phyloP scores from a whole-genome alignment of 2,113 vertebrate genomes.

The Excalfactoria chinensis region DNA sequence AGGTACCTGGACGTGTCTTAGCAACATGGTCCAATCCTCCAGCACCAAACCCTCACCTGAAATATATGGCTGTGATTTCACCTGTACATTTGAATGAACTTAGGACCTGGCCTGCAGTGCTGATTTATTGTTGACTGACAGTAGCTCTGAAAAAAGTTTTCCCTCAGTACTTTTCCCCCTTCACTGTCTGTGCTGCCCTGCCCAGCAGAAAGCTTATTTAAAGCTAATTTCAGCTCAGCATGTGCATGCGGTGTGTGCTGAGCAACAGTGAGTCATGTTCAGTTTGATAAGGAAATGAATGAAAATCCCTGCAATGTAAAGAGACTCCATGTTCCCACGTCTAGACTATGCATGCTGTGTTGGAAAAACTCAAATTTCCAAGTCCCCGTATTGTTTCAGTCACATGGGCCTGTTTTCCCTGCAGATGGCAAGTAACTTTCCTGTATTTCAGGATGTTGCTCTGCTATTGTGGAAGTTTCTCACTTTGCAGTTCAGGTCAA shows the following conservation, averaged over 20 bases:
- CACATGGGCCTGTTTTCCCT: neutral
- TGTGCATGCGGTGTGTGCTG: neutral
- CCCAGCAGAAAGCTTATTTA: neutral
- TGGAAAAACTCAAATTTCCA: neutral
- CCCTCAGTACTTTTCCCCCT: neutral
- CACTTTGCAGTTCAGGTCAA: neutral
- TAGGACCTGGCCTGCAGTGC: neutral
- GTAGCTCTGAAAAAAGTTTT: neutral
- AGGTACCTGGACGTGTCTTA: neutral
- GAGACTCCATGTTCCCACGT: neutral
- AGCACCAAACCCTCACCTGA: neutral
- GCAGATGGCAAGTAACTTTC: neutral
- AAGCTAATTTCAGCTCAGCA: neutral
- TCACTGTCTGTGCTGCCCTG: fast-evolving
- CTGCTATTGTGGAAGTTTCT: neutral
- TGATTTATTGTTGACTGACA: neutral
- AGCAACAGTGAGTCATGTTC: neutral
- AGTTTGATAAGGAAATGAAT: neutral
- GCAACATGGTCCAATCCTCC: neutral
- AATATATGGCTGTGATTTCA: neutral
- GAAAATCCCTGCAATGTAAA: neutral
- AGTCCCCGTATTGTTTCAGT: neutral
- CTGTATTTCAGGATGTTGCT: neutral
- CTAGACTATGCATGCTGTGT: fast-evolving
- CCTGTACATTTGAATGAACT: neutral